Percentiles rank a stretch among this genome's conserved stretches.
These are phyloP conservation scores for Oncopeltus fasciatus DNA, from an alignment of 1,140 invertebrate species.

Conservation along the genomic window DNA sequence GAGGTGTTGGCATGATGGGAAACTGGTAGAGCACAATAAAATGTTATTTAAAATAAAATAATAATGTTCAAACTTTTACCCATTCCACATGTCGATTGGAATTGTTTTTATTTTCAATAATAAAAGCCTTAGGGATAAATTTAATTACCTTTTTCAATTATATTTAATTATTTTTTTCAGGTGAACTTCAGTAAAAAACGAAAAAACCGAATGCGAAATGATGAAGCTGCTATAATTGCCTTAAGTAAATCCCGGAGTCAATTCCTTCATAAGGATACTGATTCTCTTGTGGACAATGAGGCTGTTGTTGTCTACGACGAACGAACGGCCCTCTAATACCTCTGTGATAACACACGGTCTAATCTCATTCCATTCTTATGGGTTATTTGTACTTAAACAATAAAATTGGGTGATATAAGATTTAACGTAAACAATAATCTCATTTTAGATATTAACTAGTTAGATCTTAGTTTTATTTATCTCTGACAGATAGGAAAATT, in stretches of 20 bases:
- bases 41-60: too few relatives aligned
- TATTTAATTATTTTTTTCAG: constrained; percentile 30
- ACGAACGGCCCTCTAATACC: constrained; percentile 42
- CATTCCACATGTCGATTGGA: too few relatives aligned
- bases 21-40: too few relatives aligned
- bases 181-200: constrained; percentile 55
- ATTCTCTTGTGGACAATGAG: constrained; percentile 45
- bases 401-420: constrained; percentile 5
- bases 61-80: too few relatives aligned
- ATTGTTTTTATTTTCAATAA: too few relatives aligned
- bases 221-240: constrained; percentile 58
- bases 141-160: too few relatives aligned
- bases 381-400: background rate
- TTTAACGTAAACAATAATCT: constrained; percentile 9
- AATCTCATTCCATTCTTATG: background rate
- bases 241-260: constrained; percentile 53
- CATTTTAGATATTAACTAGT: constrained; percentile 3
- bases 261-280: constrained; percentile 41
- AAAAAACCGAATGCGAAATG: constrained; percentile 56
- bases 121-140: too few relatives aligned
- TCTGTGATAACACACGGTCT: constrained; percentile 1
- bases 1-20: too few relatives aligned
- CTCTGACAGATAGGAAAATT: background rate
- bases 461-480: background rate
- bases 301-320: constrained; percentile 60